Evolutionary conservation across 2,113 vertebrate genomes (phyloP).

Genomic region (Gavia stellata): DNA sequence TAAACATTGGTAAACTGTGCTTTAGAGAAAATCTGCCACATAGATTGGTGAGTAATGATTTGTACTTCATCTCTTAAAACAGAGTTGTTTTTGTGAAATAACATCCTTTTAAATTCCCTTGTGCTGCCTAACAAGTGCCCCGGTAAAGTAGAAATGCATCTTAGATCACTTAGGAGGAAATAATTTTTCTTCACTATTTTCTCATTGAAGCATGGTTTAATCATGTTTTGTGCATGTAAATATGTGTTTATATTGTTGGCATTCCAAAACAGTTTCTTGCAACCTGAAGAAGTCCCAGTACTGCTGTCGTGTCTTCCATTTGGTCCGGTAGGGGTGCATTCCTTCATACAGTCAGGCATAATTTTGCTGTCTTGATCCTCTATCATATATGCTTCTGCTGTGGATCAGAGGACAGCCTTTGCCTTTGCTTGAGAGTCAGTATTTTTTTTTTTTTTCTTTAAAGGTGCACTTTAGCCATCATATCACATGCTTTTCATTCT

Average conservation of each 20-base stretch:
- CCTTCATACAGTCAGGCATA: not conserved
- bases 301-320: not conserved
- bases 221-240: constrained; percentile 12
- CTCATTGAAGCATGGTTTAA: constrained; percentile 29
- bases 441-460: not conserved
- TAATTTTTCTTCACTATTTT: not conserved
- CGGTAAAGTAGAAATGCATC: not conserved
- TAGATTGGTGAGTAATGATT: constrained; percentile 11
- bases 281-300: not conserved
- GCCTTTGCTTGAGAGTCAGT: not conserved
- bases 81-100: not conserved
- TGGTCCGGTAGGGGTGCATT: not conserved
- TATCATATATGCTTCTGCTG: not conserved
- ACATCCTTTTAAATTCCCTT: not conserved
- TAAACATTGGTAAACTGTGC: not conserved
- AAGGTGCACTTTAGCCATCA: not conserved
- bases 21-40: constrained; percentile 32
- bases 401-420: not conserved
- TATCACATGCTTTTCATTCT: not conserved
- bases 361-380: not conserved
- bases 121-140: not conserved
- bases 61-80: not conserved
- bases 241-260: not conserved
- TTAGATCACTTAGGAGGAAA: not conserved
- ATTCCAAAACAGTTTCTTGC: not conserved